Evolutionary conservation across 2,888 invertebrate genomes (phyloP).

Genomic region (Cynaeus angustus): DNA sequence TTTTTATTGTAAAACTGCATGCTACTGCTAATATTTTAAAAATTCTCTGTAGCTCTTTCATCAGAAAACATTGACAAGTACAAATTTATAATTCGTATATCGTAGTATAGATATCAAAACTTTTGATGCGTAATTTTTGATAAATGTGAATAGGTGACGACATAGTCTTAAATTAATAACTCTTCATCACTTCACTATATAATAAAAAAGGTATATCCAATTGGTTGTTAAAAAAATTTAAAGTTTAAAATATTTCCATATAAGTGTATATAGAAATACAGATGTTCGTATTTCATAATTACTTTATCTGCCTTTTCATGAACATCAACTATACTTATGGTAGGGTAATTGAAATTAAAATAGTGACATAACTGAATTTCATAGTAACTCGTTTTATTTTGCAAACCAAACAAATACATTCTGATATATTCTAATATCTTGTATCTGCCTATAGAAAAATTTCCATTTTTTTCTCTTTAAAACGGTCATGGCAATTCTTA

Average conservation of each 20-base stretch:
- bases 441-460: conserved; percentile 19
- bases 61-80: conserved; percentile 63
- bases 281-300: conserved; percentile 55
- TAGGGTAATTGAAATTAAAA: conserved; percentile 41
- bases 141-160: conserved; percentile 57
- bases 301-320: conserved; percentile 53
- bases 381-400: conserved; percentile 54
- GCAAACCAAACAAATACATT: conserved; percentile 9
- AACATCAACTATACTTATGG: conserved; percentile 43
- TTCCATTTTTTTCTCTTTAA: conserved; percentile 32
- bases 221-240: conserved; percentile 55
- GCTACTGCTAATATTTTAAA: conserved; percentile 57
- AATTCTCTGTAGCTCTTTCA: conserved; percentile 59
- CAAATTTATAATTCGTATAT: conserved; percentile 59
- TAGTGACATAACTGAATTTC: conserved; percentile 58
- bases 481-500: conserved; percentile 47
- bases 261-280: conserved; percentile 61
- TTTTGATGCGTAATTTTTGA: conserved; percentile 59
- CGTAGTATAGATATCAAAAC: conserved; percentile 49
- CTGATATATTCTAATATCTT: conserved; percentile 7
- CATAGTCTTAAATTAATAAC: conserved; percentile 55
- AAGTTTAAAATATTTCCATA: conserved; percentile 57
- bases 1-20: conserved; percentile 59
- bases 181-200: conserved; percentile 54
- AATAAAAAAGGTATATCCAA: conserved; percentile 52